A percentile compares a stretch with the other conserved stretches of the same genome.
Evolutionary conservation across 2,888 invertebrate genomes (phyloP).

Genomic region (Andrena bucephala): DNA sequence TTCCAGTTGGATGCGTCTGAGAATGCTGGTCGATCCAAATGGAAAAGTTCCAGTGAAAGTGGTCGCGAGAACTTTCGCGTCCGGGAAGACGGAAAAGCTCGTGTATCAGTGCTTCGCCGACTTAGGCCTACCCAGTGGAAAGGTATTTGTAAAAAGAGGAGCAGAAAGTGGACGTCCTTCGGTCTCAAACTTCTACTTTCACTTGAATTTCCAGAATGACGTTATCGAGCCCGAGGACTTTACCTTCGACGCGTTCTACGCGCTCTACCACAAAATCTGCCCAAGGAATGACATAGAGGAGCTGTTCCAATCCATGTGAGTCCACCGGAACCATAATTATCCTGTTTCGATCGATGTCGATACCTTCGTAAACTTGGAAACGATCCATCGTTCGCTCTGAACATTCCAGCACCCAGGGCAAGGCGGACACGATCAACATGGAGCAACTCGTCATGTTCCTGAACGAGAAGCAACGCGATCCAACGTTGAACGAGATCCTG

Average conservation of each 20-base stretch:
- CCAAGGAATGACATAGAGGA: slow-evolving; percentile 99
- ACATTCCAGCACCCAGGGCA: slow-evolving; percentile 92
- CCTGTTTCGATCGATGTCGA: neutral
- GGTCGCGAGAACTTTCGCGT: slow-evolving; percentile 98
- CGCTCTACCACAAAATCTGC: slow-evolving; percentile 99
- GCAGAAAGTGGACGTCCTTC: too few relatives aligned
- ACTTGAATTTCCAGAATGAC: slow-evolving; percentile 89
- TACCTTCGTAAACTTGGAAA: neutral
- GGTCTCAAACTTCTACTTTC: slow-evolving; percentile 13
- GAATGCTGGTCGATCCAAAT: slow-evolving; percentile 96
- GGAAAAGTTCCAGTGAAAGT: slow-evolving; percentile 99
- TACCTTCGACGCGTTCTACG: slow-evolving; percentile 99
- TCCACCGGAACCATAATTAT: slow-evolving; percentile 70
- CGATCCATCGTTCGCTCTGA: slow-evolving; percentile 37
- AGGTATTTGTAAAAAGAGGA: slow-evolving; percentile 85
- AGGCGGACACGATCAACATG: slow-evolving; percentile 93
- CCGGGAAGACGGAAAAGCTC: slow-evolving; percentile 99
- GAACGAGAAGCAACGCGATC: slow-evolving; percentile 99
- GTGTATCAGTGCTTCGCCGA: slow-evolving; percentile 98
- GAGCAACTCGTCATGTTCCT: slow-evolving; percentile 96
- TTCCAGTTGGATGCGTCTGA: slow-evolving; percentile 99
- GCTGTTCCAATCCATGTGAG: slow-evolving; percentile 97
- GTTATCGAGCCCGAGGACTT: slow-evolving; percentile 97
- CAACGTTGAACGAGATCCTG: slow-evolving; percentile 98
- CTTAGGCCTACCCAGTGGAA: slow-evolving; percentile 96